Evolutionary conservation across 2,113 vertebrate species (phyloP).

Genomic region (Anarhynchus alexandrinus): DNA sequence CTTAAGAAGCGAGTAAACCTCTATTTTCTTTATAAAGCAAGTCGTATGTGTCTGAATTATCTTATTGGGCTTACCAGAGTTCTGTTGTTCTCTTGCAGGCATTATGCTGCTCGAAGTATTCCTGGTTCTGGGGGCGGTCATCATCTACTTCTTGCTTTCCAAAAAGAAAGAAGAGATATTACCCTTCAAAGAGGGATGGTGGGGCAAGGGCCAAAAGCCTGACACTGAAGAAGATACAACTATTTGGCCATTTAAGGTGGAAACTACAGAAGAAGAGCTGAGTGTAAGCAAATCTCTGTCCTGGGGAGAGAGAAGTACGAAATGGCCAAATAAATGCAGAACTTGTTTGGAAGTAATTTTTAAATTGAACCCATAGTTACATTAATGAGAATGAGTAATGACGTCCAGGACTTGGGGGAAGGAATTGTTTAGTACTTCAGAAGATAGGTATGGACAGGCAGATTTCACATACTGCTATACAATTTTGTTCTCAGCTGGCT

Average conservation of each 20-base stretch:
- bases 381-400: neutral
- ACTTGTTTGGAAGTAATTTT: neutral
- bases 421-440: neutral
- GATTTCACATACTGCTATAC: neutral
- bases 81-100: constrained; percentile 39
- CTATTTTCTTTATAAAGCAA: neutral
- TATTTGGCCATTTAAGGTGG: constrained; percentile 73
- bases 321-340: neutral
- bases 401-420: neutral
- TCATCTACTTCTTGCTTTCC: constrained; percentile 66
- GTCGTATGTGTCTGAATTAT: neutral
- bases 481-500: neutral
- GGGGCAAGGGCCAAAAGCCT: constrained; percentile 67
- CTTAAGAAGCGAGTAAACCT: neutral
- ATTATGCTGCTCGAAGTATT: constrained; percentile 70
- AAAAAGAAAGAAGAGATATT: constrained; percentile 64
- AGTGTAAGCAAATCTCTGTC: constrained; percentile 51
- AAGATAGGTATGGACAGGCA: neutral
- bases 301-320: neutral
- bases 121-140: constrained; percentile 22
- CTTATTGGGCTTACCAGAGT: neutral
- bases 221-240: constrained; percentile 45
- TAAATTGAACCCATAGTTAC: neutral
- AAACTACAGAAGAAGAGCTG: constrained; percentile 75
- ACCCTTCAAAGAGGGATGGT: constrained; percentile 74